Percentiles rank a stretch among this genome's conserved stretches.
These are phyloP conservation scores for Myotis daubentonii DNA, from an alignment of 2,797 vertebrate genomes.

Conservation along the genomic window DNA sequence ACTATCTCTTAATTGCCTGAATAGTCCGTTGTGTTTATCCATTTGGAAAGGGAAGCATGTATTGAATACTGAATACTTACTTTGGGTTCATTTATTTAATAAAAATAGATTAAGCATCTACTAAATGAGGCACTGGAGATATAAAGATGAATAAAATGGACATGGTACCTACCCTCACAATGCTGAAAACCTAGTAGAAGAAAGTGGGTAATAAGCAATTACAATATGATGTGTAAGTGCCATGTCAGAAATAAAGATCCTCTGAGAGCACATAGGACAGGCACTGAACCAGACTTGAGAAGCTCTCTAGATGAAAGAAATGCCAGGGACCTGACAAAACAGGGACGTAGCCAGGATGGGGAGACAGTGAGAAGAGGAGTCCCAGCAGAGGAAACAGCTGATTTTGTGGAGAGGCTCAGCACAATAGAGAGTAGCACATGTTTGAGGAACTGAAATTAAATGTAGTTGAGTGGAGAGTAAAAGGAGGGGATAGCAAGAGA, in stretches of 20 bases:
- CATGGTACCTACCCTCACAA: neutral
- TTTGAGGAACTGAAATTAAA: neutral
- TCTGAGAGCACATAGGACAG: neutral
- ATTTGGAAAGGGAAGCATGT: neutral
- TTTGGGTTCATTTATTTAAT: conserved; percentile 48
- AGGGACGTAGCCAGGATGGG: neutral
- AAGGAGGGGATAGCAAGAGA: neutral
- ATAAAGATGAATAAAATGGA: conserved; percentile 9
- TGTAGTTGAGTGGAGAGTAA: neutral
- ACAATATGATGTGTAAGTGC: neutral
- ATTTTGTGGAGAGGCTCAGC: neutral
- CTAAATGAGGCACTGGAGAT: neutral
- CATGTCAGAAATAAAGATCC: neutral
- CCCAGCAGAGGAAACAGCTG: neutral
- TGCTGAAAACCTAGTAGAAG: conserved; percentile 9
- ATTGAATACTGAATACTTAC: conserved; percentile 20
- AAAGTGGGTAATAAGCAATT: neutral
- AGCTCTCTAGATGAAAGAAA: neutral
- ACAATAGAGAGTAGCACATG: neutral
- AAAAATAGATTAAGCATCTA: conserved; percentile 27
- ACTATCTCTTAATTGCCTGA: conserved; percentile 44
- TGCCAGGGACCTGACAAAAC: neutral
- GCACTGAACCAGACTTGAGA: neutral
- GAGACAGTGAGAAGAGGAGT: neutral
- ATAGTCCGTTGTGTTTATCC: conserved; percentile 37